Percentiles rank a stretch among this genome's conserved stretches.
These are phyloP conservation scores for Harpalus rubripes DNA, from an alignment of 2,888 invertebrate species.

Conservation along the genomic window DNA sequence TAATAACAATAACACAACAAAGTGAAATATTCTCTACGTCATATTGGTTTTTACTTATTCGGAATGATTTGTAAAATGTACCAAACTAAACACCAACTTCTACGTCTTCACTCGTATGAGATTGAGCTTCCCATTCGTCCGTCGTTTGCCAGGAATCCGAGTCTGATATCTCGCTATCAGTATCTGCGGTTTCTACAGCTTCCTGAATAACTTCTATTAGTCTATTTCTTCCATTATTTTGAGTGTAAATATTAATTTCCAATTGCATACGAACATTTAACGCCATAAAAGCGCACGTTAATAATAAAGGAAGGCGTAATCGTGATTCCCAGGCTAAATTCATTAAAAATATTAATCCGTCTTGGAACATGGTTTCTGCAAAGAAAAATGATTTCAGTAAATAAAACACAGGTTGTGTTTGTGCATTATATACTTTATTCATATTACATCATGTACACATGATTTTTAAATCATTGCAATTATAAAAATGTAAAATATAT, in stretches of 20 bases:
- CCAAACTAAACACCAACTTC: slow-evolving; percentile 34
- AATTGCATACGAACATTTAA: slow-evolving; percentile 84
- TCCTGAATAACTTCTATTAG: slow-evolving; percentile 63
- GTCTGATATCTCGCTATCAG: slow-evolving; percentile 65
- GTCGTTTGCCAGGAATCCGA: slow-evolving; percentile 66
- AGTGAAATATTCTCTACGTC: too few relatives aligned
- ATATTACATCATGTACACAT: not conserved
- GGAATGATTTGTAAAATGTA: too few relatives aligned
- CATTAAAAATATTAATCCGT: slow-evolving; percentile 82
- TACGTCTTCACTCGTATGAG: slow-evolving; percentile 55
- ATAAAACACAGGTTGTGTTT: slow-evolving; percentile 34
- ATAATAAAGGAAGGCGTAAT: slow-evolving; percentile 83
- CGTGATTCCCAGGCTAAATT: slow-evolving; percentile 86
- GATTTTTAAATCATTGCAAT: not conserved
- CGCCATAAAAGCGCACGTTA: slow-evolving; percentile 83
- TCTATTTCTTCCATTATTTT: slow-evolving; percentile 61
- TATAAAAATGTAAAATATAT: slow-evolving; percentile 41
- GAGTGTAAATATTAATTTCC: slow-evolving; percentile 82
- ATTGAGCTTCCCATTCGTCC: slow-evolving; percentile 62
- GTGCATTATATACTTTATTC: slow-evolving; percentile 24
- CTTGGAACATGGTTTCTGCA: slow-evolving; percentile 62
- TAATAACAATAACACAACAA: too few relatives aligned
- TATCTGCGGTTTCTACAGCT: slow-evolving; percentile 64
- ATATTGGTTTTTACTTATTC: too few relatives aligned
- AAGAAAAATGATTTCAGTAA: slow-evolving; percentile 33